Evolutionary conservation across 2,888 invertebrate species (phyloP), one percentile per base, ranked within the genome.

Genomic region (Salpingus planirostris): DNA sequence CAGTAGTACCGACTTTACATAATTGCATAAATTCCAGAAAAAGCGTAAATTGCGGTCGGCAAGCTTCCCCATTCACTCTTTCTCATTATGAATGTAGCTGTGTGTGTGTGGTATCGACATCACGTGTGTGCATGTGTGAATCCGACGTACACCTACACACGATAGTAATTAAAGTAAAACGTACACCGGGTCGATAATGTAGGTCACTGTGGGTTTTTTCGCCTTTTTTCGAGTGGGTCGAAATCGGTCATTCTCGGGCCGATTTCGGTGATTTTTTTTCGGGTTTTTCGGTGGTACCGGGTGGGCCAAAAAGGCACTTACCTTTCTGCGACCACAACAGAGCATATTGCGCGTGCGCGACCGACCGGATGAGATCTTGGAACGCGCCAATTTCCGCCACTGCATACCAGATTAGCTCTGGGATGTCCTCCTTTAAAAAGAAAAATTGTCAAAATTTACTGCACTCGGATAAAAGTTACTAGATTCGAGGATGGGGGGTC

Each of bases 261-360:
- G n/a, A n/a, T n/a, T n/a, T n/a, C n/a, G n/a, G n/a, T n/a, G n/a
- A n/a, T n/a, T n/a, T n/a, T n/a, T n/a, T n/a, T n/a, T n/a, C n/a
- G n/a, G n/a, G n/a, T n/a, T n/a, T n/a, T n/a, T n/a, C n/a, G n/a
- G n/a, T n/a, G n/a, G n/a, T n/a, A n/a, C n/a, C n/a, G n/a, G n/a
- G n/a, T n/a, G n/a, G n/a, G n/a, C n/a, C n/a, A n/a, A n/a, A n/a
- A n/a, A n/a, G n/a, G n/a, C n/a, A n/a, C 71, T 76, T 71, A 88
- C 88, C 86, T 88, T 88, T 75, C 87, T 85, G 72, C 88, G 83
- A 76, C 88, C 88, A 80, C 88, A 88, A 80, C 88, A 88, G 76
- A 88, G 86, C 88, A 88, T 88, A 76, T 79, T 82, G 72, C 74
- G 73, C 69, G 73, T 72, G 76, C 81, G 80, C 76, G 81, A 81